Evolutionary conservation across 2,797 vertebrate genomes (phyloP).

Genomic region (Mus minutoides): DNA sequence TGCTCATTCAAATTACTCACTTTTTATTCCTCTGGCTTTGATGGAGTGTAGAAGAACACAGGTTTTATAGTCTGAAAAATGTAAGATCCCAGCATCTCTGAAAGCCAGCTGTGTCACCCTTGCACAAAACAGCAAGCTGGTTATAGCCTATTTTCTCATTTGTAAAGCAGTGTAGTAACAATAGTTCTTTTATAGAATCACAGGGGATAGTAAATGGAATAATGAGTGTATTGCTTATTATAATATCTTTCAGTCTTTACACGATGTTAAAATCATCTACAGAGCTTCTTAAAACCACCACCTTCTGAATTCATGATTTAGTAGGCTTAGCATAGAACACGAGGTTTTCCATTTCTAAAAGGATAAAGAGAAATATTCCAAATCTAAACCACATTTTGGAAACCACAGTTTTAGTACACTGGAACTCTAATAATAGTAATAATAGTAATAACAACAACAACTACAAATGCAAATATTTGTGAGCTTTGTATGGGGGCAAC

Average conservation of each 20-base stretch:
- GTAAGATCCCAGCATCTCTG: not conserved
- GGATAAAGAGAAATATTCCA: not conserved
- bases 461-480: not conserved
- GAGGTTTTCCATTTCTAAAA: slow-evolving; percentile 11
- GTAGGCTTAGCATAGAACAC: not conserved
- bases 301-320: not conserved
- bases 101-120: not conserved
- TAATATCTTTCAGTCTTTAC: not conserved
- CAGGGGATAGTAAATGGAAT: not conserved
- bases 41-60: not conserved
- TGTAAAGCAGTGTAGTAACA: slow-evolving; percentile 26
- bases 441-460: not conserved
- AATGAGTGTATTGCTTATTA: not conserved
- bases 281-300: not conserved
- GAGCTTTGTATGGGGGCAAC: not conserved
- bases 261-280: slow-evolving; percentile 27
- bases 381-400: not conserved
- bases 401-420: not conserved
- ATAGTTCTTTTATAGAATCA: slow-evolving; percentile 30
- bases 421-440: not conserved
- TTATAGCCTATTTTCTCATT: slow-evolving; percentile 37
- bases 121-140: not conserved
- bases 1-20: not conserved
- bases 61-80: slow-evolving; percentile 28
- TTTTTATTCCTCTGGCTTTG: not conserved